Evolutionary conservation across 2,888 invertebrate genomes (phyloP).

Genomic region (Artemia sp.): DNA sequence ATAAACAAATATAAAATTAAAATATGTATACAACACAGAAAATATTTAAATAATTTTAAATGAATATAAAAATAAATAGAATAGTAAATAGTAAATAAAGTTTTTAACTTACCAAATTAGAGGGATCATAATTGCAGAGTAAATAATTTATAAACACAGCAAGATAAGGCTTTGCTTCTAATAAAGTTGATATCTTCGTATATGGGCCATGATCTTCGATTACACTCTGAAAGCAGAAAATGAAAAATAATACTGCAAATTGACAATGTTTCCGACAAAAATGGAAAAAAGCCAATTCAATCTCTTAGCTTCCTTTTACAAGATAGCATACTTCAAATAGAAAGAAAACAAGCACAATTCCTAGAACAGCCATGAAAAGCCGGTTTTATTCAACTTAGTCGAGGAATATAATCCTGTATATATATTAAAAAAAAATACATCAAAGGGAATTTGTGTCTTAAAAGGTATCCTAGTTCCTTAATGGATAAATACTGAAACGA

Average conservation of each 20-base stretch:
- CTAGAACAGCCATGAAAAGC: not conserved
- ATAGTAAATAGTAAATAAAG: slow-evolving; percentile 15
- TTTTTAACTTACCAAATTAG: slow-evolving; percentile 42
- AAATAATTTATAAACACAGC: slow-evolving; percentile 88
- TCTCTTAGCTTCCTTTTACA: too few relatives aligned
- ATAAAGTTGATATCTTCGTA: slow-evolving; percentile 58
- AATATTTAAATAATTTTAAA: slow-evolving; percentile 16
- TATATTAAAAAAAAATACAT: not conserved
- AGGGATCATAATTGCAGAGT: slow-evolving; percentile 62
- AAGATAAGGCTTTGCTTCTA: slow-evolving; percentile 71
- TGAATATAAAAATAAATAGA: slow-evolving; percentile 15
- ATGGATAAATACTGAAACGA: not conserved
- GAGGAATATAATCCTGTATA: not conserved
- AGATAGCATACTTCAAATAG: not conserved
- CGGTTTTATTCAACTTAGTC: not conserved
- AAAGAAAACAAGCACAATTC: slow-evolving; percentile 16
- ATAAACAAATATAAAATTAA: not conserved
- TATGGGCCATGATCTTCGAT: slow-evolving; percentile 75
- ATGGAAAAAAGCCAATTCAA: too few relatives aligned
- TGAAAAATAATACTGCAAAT: too few relatives aligned
- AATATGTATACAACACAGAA: slow-evolving; percentile 11
- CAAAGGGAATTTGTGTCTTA: not conserved
- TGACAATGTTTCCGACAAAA: too few relatives aligned
- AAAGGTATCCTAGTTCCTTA: not conserved
- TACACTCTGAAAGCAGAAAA: slow-evolving; percentile 41